Conservation (phyloP, 2,888 invertebrate genomes). For the Xestoiulus laeticollis region DNA sequence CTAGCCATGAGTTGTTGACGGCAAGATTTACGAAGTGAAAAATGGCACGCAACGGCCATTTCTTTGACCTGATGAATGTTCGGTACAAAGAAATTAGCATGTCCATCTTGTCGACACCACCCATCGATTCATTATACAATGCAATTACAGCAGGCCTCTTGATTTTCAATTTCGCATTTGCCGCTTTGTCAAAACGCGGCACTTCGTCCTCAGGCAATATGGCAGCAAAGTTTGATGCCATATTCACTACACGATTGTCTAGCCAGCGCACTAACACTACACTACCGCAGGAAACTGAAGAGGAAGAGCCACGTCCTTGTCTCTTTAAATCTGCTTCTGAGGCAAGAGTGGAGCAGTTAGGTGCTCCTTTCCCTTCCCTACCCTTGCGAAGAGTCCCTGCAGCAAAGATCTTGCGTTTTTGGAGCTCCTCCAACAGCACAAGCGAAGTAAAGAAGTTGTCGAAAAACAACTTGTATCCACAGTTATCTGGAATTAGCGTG, state of each 20-base stretch:
- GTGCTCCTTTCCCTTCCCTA: not conserved
- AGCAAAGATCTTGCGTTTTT: not conserved
- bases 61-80: conserved; percentile 57
- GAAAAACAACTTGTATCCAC: not conserved
- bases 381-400: conserved; percentile 23
- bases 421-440: not conserved
- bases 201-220: not conserved
- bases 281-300: not conserved
- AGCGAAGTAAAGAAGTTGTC: conserved; percentile 42
- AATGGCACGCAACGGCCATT: conserved; percentile 56
- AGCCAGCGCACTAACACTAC: not conserved
- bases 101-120: conserved; percentile 59
- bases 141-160: conserved; percentile 58
- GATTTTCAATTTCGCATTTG: conserved; percentile 58
- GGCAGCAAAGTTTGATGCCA: not conserved
- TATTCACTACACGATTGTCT: not conserved
- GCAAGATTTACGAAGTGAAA: conserved; percentile 57
- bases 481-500: not conserved
- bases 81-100: conserved; percentile 56
- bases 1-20: conserved; percentile 58
- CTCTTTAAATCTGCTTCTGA: not conserved
- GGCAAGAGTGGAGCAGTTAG: not conserved
- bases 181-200: not conserved
- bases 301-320: not conserved
- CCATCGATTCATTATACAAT: conserved; percentile 60